Evolutionary conservation across 1,140 invertebrate genomes (phyloP).

Genomic region (Diachasmimorpha longicaudata): DNA sequence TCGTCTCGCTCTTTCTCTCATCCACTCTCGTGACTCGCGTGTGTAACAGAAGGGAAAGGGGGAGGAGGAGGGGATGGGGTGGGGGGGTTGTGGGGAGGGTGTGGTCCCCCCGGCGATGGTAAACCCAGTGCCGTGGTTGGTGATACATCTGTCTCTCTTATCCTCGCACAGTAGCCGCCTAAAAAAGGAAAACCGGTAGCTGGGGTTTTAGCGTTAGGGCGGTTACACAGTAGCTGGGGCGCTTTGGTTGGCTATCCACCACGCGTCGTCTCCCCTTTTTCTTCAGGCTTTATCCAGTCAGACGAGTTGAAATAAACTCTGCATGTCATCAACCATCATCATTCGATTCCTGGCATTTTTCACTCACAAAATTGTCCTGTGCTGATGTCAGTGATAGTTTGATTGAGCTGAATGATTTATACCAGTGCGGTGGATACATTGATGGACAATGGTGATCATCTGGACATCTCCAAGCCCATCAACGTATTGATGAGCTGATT

Average conservation of each 20-base stretch:
- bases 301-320: neutral
- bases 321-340: no score
- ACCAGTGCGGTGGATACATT: no score
- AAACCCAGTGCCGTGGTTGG: slow-evolving; percentile 5
- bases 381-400: no score
- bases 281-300: neutral
- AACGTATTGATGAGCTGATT: no score
- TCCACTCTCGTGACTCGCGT: slow-evolving; percentile 39
- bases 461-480: neutral
- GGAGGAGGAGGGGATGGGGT: slow-evolving; percentile 29
- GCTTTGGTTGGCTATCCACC: slow-evolving; percentile 53
- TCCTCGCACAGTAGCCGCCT: slow-evolving; percentile 21
- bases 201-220: slow-evolving; percentile 52
- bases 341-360: no score
- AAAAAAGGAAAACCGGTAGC: slow-evolving; percentile 54
- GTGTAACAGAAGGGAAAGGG: neutral
- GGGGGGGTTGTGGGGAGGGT: slow-evolving; percentile 41
- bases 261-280: slow-evolving; percentile 20
- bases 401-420: no score
- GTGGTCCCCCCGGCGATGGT: slow-evolving; percentile 41
- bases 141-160: slow-evolving; percentile 15
- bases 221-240: slow-evolving; percentile 55
- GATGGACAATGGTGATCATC: neutral
- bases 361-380: no score
- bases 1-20: slow-evolving; percentile 30